Conservation (phyloP, 1,140 invertebrate genomes). For the Aethina tumida region DNA sequence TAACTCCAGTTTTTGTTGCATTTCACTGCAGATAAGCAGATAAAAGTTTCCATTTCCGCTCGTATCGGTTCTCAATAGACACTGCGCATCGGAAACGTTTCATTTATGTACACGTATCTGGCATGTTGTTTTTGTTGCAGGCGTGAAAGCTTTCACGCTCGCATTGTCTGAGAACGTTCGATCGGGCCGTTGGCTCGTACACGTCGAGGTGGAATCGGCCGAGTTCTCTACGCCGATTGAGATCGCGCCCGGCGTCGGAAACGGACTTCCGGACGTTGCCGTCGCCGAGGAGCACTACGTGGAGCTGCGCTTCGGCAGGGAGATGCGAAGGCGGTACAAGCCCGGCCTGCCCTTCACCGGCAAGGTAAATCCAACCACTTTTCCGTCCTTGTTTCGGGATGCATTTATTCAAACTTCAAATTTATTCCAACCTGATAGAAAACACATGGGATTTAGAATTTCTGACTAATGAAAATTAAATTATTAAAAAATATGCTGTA, state of each 20-base stretch:
- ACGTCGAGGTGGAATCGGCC: conserved; percentile 43
- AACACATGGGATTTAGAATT: no score
- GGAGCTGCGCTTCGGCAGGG: conserved; percentile 49
- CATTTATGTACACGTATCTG: no score
- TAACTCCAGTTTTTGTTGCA: no score
- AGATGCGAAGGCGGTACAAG: conserved; percentile 51
- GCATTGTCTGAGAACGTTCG: conserved; percentile 41
- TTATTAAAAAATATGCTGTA: no score
- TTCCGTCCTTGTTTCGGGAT: no score
- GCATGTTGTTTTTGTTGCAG: conserved; percentile 34
- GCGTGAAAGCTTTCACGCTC: conserved; percentile 44
- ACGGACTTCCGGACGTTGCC: conserved; percentile 39
- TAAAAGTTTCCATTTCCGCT: no score
- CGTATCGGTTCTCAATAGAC: no score
- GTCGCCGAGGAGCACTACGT: conserved; percentile 56
- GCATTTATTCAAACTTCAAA: no score
- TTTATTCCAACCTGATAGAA: no score
- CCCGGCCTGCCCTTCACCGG: conserved; percentile 53
- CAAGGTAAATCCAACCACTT: conserved; percentile 37
- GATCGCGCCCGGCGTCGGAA: conserved; percentile 30
- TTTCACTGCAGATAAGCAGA: no score
- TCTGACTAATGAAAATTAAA: no score
- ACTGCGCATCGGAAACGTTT: no score
- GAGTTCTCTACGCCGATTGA: conserved; percentile 39
- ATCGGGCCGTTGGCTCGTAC: conserved; percentile 44